These are phyloP conservation scores for Corythornis cristatus DNA, from an alignment of 2,113 vertebrate genomes.

Conservation along the genomic window DNA sequence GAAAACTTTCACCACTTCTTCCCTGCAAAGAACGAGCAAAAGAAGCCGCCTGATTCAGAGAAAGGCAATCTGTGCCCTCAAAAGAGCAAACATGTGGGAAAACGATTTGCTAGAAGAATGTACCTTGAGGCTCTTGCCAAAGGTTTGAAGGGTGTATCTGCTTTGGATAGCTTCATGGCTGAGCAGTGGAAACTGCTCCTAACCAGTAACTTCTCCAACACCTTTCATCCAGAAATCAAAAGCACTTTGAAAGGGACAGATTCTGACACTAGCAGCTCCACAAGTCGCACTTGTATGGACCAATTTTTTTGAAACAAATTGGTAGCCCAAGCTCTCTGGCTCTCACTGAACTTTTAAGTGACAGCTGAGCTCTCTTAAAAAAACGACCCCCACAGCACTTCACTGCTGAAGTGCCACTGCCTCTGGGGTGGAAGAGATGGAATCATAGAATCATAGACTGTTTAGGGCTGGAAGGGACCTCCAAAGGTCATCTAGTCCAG, in stretches of 20 bases:
- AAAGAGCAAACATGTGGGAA: not conserved
- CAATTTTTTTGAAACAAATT: not conserved
- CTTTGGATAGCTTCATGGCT: not conserved
- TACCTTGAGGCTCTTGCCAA: not conserved
- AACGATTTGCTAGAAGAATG: not conserved
- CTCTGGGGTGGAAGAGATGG: not conserved
- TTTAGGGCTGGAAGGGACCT: no score
- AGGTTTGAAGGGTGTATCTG: not conserved
- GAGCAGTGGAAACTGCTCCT: not conserved
- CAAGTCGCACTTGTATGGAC: fast-evolving
- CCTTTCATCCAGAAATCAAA: not conserved
- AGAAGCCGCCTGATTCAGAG: not conserved
- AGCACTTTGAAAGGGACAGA: not conserved
- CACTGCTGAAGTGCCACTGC: not conserved
- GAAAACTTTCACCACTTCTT: not conserved
- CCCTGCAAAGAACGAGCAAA: not conserved
- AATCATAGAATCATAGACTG: no score
- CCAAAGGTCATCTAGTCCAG: no score
- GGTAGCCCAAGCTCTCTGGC: not conserved
- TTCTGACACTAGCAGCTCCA: not conserved
- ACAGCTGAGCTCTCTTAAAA: not conserved
- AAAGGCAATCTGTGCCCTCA: not conserved
- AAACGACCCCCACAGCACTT: not conserved
- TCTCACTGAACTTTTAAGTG: fast-evolving
- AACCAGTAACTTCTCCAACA: not conserved